Base-by-base conservation (phyloP, 2,113 vertebrate genomes). In the Notarius lentiginosus region DNA sequence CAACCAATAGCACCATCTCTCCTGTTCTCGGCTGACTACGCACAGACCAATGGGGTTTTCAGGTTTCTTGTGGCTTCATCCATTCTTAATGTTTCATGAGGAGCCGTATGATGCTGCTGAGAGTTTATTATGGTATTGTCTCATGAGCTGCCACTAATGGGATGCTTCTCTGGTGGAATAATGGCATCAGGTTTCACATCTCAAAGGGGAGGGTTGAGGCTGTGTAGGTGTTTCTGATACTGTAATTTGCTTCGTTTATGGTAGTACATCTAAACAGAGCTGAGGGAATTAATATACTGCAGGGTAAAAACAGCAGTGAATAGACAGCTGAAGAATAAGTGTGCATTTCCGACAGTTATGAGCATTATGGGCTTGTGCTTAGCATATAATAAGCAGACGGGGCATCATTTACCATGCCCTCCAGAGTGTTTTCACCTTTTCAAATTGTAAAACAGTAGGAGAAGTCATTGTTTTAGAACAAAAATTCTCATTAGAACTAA, bases 51-150 rank as follows among this genome's bases (percentile, higher is more conserved):
- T 95, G 53, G 77, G 89, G 92, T 87, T 65, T 87, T 87, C 87
- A 87, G 85, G 84, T 91, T 91, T 92, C 90, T 81, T n/a, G 81
- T 89, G 90, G 90, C 90, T 92, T 91, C 90, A 91, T 92, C 68
- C 86, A 66, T 89, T 91, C 91, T 94, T 91, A 95, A 95, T 95
- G 92, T 95, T 95, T 95, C 86, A 95, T 95, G 94, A 94, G 92
- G 90, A 90, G 91, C 86, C 79, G 91, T 93, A 84, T 90, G 88
- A 88, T 88, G 88, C 86, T 85, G 89, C 79, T 83, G 87, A 47
- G 89, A 85, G 90, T 91, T 90, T 91, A 89, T 88, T 85, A 91
- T 89, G 90, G 73, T 89, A 90, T 53, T 80, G 65, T 94, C 93
- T 92, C 92, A 68, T 85, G 92, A 93, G 92, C 88, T 83, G 91